These are phyloP conservation scores for Agelas oroides DNA, from an alignment of 37 sponge, comb jelly and placozoan species.

Conservation along the genomic window DNA sequence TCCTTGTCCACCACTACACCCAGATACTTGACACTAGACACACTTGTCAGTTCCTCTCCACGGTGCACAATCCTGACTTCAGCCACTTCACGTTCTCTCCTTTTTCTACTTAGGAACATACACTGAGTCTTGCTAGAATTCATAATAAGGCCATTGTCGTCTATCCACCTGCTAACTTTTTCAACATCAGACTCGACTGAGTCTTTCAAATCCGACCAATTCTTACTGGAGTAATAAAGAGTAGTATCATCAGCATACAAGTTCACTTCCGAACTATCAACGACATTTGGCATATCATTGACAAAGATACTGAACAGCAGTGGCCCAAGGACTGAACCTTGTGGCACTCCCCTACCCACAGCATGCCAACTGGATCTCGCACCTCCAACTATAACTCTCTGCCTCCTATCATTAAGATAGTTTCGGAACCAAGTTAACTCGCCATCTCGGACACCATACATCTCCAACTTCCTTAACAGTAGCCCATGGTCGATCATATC, in stretches of 20 bases:
- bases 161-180: no score
- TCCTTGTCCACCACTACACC: no score
- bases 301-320: constrained; percentile 44
- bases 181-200: no score
- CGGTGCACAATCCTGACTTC: no score
- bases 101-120: no score
- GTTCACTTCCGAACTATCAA: not conserved
- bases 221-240: no score
- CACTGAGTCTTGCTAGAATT: no score
- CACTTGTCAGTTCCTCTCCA: no score
- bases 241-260: constrained; percentile 52
- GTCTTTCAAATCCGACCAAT: no score
- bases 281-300: constrained; percentile 34
- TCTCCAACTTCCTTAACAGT: constrained; percentile 29
- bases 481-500: constrained; percentile 31
- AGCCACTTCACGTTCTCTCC: no score
- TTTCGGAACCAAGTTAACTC: constrained; percentile 28
- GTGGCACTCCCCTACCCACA: constrained; percentile 37
- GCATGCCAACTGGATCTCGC: constrained; percentile 2
- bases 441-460: constrained; percentile 26
- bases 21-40: no score
- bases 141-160: no score
- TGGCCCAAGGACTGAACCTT: constrained; percentile 45
- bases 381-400: constrained; percentile 20
- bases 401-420: constrained; percentile 18